Base-by-base conservation (phyloP, 37 sponge, comb jelly and placozoan species). In the Aphrocallistes beatrix region DNA sequence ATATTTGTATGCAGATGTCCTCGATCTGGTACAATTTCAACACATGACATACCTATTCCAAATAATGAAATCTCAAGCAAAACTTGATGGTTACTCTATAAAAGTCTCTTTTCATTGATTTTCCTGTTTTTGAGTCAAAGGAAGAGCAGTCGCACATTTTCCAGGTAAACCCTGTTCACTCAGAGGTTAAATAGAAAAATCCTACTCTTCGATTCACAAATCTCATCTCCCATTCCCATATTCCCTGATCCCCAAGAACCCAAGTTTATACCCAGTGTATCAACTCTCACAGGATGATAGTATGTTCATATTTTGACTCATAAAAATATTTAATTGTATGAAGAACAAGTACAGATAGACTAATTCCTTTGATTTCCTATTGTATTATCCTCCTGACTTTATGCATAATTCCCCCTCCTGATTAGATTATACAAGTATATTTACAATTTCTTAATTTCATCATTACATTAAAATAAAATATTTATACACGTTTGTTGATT, bases 151-250 rank as follows among this genome's bases (percentile, higher is more conserved):
- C 6, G 6, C 13, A 42, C 45, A 13, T 13, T 42, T 42, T 42
- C 45, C 45, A 13, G 13, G 13, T 13, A 42, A 13, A 42, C 6
- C 45, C 13, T 42, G 13, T 42, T 13, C 45, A 42, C 6, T 42
- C 6, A 42, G 6, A 13, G 13, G 45, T 16, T 6, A 42, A 42
- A 13, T 42, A 13, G 45, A 42, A 13, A 13, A 86, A 81, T 28
- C 88, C 88, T 17, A 39, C 82, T 0, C 92, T 89, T 19, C 83
- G 92, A 51, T 81, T 21, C 51, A 89, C 75, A 91, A 89, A 69
- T 87, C 87, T 49, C 92, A 91, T 50, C 30, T 84, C 19, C 87
- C n/a, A n/a, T n/a, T n/a, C n/a, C n/a, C 89, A 16, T 89, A 89
- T 75, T 36, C 39, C 51, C 51, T 82, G 23, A 37, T 86, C 38